Evolutionary conservation across 2,888 invertebrate genomes (phyloP).

Genomic region (Cynaeus angustus): DNA sequence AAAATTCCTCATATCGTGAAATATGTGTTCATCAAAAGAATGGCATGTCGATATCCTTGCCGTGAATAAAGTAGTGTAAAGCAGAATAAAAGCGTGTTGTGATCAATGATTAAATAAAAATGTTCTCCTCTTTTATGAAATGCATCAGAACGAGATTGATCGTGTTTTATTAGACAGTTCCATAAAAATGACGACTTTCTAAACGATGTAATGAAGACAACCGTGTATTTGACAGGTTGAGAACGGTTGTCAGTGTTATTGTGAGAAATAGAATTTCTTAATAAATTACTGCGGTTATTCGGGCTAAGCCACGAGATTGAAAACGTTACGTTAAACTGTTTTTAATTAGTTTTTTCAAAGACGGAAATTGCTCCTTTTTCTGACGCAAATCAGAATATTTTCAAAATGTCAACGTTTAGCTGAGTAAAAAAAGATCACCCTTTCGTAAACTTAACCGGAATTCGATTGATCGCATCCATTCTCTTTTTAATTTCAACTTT

Average conservation of each 20-base stretch:
- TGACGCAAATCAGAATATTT: constrained; percentile 27
- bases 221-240: constrained; percentile 1
- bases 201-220: constrained; percentile 2
- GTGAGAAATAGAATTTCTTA: constrained; percentile 12
- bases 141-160: constrained; percentile 6
- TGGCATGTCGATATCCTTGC: constrained; percentile 13
- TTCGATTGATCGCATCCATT: constrained; percentile 30
- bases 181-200: constrained; percentile 14
- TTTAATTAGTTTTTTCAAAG: constrained; percentile 38
- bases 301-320: constrained; percentile 6
- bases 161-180: constrained; percentile 24
- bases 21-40: constrained; percentile 29
- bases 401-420: constrained; percentile 34
- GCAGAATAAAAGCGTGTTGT: constrained; percentile 18
- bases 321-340: constrained; percentile 31
- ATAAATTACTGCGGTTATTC: constrained; percentile 7
- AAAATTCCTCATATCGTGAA: constrained; percentile 22
- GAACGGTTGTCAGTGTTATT: not conserved
- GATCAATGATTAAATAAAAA: constrained; percentile 12
- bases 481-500: constrained; percentile 20
- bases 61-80: constrained; percentile 26
- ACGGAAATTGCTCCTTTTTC: constrained; percentile 33
- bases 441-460: constrained; percentile 11
- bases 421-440: constrained; percentile 23
- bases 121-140: constrained; percentile 18